Evolutionary conservation across 1,140 invertebrate genomes (phyloP).

Genomic region (Lineus longissimus): DNA sequence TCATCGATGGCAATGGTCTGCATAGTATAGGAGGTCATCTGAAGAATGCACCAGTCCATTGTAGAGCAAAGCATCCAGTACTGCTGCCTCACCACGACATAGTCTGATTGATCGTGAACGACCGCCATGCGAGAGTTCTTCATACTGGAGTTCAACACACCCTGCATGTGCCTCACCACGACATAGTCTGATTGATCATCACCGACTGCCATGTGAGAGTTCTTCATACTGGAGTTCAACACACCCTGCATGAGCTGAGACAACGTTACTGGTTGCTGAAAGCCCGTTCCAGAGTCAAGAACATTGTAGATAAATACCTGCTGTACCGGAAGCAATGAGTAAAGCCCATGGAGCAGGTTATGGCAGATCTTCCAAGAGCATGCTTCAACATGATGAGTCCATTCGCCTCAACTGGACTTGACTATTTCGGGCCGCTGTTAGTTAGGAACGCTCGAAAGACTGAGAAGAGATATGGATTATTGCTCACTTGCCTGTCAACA

Average conservation of each 20-base stretch:
- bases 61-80: slow-evolving; percentile 4
- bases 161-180: slow-evolving; percentile 9
- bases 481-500: slow-evolving; percentile 23
- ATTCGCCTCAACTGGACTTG: slow-evolving; percentile 22
- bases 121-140: slow-evolving; percentile 13
- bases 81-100: slow-evolving; percentile 10
- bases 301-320: too few relatives aligned
- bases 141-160: slow-evolving; percentile 24
- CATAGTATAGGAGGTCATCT: not conserved
- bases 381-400: slow-evolving; percentile 10
- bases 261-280: slow-evolving; percentile 11
- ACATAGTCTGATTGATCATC: slow-evolving; percentile 11
- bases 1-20: not conserved
- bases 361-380: not conserved
- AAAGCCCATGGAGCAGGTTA: too few relatives aligned
- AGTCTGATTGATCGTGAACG: not conserved
- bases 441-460: slow-evolving; percentile 24
- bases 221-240: slow-evolving; percentile 20
- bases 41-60: not conserved
- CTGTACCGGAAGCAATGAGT: too few relatives aligned
- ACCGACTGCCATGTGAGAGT: slow-evolving; percentile 12
- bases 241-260: slow-evolving; percentile 15
- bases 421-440: slow-evolving; percentile 26
- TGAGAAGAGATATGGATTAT: slow-evolving; percentile 24
- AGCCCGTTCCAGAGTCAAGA: too few relatives aligned